Percentiles rank a stretch among this genome's conserved stretches.
Evolutionary conservation across 1,140 invertebrate genomes (phyloP).

Genomic region (Hetaerina americana): DNA sequence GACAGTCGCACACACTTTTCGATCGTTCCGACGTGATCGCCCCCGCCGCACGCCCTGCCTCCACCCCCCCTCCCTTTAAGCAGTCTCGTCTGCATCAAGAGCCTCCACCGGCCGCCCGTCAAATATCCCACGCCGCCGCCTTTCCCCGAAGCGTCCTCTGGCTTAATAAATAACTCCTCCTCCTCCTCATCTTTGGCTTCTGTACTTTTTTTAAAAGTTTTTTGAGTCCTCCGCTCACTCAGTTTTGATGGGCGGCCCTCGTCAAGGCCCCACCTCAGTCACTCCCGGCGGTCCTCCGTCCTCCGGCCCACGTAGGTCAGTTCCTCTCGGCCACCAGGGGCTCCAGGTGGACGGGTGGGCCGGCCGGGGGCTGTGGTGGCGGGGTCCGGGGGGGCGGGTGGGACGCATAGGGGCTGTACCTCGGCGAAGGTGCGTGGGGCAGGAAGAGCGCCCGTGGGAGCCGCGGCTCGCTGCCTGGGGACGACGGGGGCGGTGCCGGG

Average conservation of each 20-base stretch:
- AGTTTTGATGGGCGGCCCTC: no score
- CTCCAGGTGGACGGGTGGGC: background rate
- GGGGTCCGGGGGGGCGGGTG: background rate
- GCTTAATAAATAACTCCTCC: background rate
- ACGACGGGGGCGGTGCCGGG: background rate
- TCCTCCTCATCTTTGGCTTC: background rate
- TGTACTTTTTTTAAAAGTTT: no score
- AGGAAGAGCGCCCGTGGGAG: background rate
- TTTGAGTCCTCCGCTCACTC: no score
- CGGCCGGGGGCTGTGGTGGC: background rate
- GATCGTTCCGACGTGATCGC: background rate
- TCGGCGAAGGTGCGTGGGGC: background rate
- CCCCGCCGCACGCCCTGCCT: background rate
- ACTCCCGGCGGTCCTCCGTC: background rate
- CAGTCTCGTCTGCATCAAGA: no score
- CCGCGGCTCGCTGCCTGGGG: background rate
- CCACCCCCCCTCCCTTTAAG: background rate
- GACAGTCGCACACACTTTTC: background rate
- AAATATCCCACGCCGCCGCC: background rate
- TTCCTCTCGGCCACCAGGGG: background rate
- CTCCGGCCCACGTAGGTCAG: background rate
- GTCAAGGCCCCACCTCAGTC: no score
- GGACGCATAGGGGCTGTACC: constrained; percentile 2
- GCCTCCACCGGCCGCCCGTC: no score
- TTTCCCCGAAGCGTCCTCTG: background rate